Conservation (phyloP, 2,888 invertebrate species). For the Clunio marinus region DNA sequence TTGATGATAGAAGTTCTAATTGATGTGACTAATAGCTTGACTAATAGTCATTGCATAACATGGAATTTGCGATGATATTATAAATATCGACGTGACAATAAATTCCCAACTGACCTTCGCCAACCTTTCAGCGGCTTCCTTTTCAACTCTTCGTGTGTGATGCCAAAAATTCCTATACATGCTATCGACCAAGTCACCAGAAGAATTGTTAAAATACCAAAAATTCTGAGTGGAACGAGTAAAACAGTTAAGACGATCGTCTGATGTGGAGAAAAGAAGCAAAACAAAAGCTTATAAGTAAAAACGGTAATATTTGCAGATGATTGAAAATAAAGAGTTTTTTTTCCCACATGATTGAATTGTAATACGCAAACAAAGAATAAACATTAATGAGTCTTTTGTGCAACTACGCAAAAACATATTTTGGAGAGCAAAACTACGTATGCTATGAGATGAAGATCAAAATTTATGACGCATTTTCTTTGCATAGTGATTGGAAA, state of each 20-base stretch:
- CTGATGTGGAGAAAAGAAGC: conserved; percentile 61
- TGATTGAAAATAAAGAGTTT: no score
- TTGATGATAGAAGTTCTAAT: background rate
- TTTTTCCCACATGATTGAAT: no score
- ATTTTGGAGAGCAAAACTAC: no score
- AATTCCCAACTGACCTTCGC: conserved; percentile 67
- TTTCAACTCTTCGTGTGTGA: conserved; percentile 73
- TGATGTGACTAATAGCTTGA: background rate
- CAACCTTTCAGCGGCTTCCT: conserved; percentile 78
- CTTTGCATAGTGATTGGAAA: no score
- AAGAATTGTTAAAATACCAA: conserved; percentile 70
- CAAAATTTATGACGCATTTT: no score
- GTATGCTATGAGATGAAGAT: no score
- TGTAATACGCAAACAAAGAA: no score
- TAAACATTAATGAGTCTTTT: no score
- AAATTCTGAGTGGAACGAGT: conserved; percentile 74
- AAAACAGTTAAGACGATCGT: conserved; percentile 80
- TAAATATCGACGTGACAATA: background rate
- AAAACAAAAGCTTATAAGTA: no score
- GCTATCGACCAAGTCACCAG: conserved; percentile 81
- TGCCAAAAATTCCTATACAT: conserved; percentile 73
- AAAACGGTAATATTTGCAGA: no score
- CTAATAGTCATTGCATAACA: background rate
- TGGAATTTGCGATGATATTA: background rate
- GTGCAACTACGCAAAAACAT: no score